Percentiles rank a stretch among this genome's conserved stretches.
Conservation (phyloP, 2,888 invertebrate species). For the Hypena proboscidalis region DNA sequence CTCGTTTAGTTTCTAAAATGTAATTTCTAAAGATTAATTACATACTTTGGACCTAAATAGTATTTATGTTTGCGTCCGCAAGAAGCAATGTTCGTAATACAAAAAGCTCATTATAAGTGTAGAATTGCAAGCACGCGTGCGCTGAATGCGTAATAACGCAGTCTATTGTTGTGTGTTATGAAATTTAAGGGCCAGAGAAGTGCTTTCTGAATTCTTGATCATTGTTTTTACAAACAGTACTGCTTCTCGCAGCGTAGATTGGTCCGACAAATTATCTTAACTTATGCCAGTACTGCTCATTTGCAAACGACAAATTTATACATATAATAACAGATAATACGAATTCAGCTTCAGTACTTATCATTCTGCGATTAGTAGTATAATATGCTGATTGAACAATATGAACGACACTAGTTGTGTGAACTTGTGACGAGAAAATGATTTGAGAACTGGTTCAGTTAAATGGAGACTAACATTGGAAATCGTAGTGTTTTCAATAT, state of each 20-base stretch:
- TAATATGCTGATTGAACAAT: constrained; percentile 14
- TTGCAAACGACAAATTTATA: constrained; percentile 14
- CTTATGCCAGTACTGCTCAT: constrained; percentile 23
- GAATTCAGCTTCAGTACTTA: constrained; percentile 13
- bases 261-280: constrained; percentile 8
- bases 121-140: constrained; percentile 22
- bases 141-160: constrained; percentile 19
- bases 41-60: constrained; percentile 5
- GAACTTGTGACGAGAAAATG: constrained; percentile 22
- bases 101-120: constrained; percentile 39
- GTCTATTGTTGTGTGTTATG: constrained; percentile 28
- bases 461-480: not conserved
- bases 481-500: not conserved
- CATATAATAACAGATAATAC: too few relatives aligned
- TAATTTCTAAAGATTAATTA: too few relatives aligned
- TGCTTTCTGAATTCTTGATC: constrained; percentile 12
- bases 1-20: too few relatives aligned
- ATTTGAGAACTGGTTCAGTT: constrained; percentile 16
- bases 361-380: constrained; percentile 20
- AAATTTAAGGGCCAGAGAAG: constrained; percentile 25
- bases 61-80: constrained; percentile 15
- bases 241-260: not conserved
- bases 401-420: too few relatives aligned
- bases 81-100: constrained; percentile 21
- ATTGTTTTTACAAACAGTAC: not conserved